Evolutionary conservation across 2,888 invertebrate genomes (phyloP), one percentile per base, ranked within the genome.

Genomic region (Drosophila paucipuncta): DNA sequence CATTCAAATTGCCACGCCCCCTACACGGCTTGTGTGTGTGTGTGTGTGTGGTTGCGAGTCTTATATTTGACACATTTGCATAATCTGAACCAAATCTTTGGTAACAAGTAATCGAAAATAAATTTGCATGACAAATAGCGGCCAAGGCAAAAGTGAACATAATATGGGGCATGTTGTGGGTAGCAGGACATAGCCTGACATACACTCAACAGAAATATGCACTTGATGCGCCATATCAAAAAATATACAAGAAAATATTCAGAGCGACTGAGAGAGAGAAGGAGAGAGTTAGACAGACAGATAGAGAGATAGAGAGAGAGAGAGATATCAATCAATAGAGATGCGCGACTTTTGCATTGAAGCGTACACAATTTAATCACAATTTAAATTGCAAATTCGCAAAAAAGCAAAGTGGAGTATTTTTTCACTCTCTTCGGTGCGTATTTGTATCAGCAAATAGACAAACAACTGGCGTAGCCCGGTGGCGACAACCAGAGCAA

Each of bases 31-130:
- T 59, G 39, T 52, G 41, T 55, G 37, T 63, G 59, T 66, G 33
- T 54, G 37, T 62, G 49, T 68, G 57, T 71, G 41, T 33, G 31
- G 16, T 13, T 22, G 68, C 18, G 49, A 18, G 28, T 52, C 63
- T 72, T 71, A 65, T 64, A 73, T 73, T 77, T 78, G 83, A 72
- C 73, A 78, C 84, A 88, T 88, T 88, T 90, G 76, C 87, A 88
- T 88, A 88, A 88, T 88, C 89, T 84, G 82, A 72, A 76, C 84
- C 78, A 88, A 88, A 90, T 90, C 90, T 90, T 90, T 85, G 90
- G 89, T 89, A 89, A 90, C 91, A 89, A 86, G 88, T 87, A 90
- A 90, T 90, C 91, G 89, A 85, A 89, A 90, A 89, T 89, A 89
- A 90, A 89, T 89, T 89, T 89, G 85, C 88, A 89, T 90, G 82